A percentile compares a stretch with the other conserved stretches of the same genome.
Evolutionary conservation across 2,888 invertebrate species (phyloP).

Genomic region (Rhamnusium bicolor): DNA sequence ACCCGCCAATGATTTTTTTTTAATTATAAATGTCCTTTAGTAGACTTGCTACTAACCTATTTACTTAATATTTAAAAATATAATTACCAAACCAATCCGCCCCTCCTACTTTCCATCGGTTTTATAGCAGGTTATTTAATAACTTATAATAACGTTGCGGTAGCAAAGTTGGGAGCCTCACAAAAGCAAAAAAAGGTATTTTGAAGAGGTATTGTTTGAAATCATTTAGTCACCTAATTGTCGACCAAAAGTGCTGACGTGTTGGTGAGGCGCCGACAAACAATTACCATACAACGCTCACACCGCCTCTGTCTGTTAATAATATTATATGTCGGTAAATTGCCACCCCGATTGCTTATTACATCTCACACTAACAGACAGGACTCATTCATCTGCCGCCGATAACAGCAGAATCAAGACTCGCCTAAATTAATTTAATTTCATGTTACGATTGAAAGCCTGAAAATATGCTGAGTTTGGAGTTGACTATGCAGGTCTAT

Average conservation of each 20-base stretch:
- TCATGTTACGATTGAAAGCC: neutral
- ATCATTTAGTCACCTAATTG: slow-evolving; percentile 71
- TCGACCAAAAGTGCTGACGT: slow-evolving; percentile 69
- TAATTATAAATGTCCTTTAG: neutral
- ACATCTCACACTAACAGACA: slow-evolving; percentile 22
- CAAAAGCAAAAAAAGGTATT: slow-evolving; percentile 19
- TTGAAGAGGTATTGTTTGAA: slow-evolving; percentile 61
- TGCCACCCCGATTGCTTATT: slow-evolving; percentile 54
- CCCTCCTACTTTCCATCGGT: neutral
- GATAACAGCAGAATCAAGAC: slow-evolving; percentile 6
- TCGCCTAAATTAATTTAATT: neutral
- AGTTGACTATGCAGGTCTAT: neutral
- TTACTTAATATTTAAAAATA: slow-evolving; percentile 8
- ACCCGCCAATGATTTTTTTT: neutral
- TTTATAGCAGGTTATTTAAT: slow-evolving; percentile 21
- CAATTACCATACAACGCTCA: slow-evolving; percentile 64
- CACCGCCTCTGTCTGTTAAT: slow-evolving; percentile 57
- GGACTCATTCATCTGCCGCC: slow-evolving; percentile 8
- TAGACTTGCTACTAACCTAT: neutral
- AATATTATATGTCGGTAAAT: slow-evolving; percentile 50
- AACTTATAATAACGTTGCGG: slow-evolving; percentile 29
- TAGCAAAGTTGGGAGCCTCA: slow-evolving; percentile 30
- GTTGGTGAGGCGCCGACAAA: slow-evolving; percentile 68
- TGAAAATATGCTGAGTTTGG: neutral
- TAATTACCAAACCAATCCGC: slow-evolving; percentile 19